These are phyloP conservation scores for Pycnonotus jocosus DNA, from an alignment of 2,113 vertebrate genomes.

Conservation along the genomic window DNA sequence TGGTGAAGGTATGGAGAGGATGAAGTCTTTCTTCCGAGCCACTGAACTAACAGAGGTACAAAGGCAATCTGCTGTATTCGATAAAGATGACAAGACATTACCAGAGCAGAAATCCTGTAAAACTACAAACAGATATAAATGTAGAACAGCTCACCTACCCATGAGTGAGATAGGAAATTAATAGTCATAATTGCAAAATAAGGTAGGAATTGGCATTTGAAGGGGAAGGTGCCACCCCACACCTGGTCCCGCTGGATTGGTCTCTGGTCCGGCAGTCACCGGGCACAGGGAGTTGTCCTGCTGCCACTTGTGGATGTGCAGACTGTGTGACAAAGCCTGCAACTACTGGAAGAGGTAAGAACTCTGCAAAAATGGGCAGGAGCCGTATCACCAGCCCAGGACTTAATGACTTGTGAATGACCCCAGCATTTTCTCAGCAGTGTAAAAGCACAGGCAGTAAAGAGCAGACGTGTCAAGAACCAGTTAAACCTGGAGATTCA, in stretches of 20 bases:
- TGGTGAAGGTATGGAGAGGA: background rate
- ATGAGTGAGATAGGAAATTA: background rate
- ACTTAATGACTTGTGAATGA: background rate
- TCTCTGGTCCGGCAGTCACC: fast-evolving
- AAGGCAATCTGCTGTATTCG: background rate
- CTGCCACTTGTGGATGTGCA: background rate
- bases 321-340: background rate
- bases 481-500: background rate
- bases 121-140: background rate
- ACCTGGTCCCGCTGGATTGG: fast-evolving
- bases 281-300: background rate
- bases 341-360: fast-evolving
- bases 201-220: background rate
- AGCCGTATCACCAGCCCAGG: background rate
- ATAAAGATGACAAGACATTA: background rate
- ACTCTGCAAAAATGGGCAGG: fast-evolving
- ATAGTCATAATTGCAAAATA: background rate
- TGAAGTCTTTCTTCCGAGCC: background rate
- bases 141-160: background rate
- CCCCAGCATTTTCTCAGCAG: background rate
- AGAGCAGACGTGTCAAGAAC: background rate
- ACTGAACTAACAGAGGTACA: background rate
- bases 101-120: background rate
- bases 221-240: background rate
- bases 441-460: background rate